A percentile compares a stretch with the other conserved stretches of the same genome.
Conservation (phyloP, 2,113 vertebrate species). For the Microcebus ravelobensis region DNA sequence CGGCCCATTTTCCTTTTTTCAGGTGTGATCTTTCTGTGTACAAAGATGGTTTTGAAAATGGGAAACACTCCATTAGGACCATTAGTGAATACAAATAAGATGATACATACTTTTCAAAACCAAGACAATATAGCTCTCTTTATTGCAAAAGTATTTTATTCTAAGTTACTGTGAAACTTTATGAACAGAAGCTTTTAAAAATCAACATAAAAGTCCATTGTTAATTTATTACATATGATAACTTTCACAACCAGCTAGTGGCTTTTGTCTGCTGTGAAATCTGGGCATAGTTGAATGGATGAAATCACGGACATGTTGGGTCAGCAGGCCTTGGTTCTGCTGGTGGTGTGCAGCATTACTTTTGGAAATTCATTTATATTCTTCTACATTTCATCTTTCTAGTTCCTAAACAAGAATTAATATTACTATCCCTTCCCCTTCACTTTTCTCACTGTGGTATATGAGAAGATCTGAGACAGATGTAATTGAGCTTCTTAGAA, state of each 20-base stretch:
- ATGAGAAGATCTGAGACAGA: not conserved
- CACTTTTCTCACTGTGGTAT: not conserved
- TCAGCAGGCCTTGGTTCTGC: not conserved
- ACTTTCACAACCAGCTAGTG: not conserved
- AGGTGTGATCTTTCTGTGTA: not conserved
- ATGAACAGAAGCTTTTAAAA: not conserved
- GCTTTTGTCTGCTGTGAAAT: not conserved
- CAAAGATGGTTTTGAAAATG: not conserved
- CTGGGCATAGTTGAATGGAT: not conserved
- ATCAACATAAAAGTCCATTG: not conserved
- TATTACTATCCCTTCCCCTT: not conserved
- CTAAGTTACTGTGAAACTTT: not conserved
- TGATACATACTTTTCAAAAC: not conserved
- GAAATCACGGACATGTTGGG: accelerated
- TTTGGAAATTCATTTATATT: not conserved
- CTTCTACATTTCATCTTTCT: not conserved
- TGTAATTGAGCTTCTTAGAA: not conserved
- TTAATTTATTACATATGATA: not conserved
- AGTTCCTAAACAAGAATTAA: not conserved
- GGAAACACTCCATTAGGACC: not conserved
- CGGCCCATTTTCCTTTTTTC: not conserved
- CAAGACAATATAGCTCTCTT: not conserved
- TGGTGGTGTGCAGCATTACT: not conserved
- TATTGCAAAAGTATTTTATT: slow-evolving; percentile 8
- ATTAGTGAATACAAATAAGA: not conserved